Conservation (phyloP, 2,888 invertebrate genomes). For the Metalampra italica region DNA sequence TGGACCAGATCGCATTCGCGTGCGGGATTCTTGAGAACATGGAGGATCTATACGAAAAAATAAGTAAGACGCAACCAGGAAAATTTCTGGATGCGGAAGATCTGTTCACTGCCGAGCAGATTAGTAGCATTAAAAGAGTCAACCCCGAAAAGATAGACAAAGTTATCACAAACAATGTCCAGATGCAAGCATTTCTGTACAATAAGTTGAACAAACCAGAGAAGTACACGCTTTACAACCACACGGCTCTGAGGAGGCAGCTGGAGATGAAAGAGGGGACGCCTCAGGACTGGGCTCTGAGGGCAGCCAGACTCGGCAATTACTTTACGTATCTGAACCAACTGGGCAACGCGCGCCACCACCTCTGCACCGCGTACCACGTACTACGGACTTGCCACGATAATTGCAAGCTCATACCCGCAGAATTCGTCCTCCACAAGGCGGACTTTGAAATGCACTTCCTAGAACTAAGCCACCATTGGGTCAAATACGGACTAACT, state of each 20-base stretch:
- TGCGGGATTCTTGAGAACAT: conserved; percentile 70
- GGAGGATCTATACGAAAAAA: conserved; percentile 62
- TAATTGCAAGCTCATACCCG: conserved; percentile 65
- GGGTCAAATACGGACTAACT: conserved; percentile 80
- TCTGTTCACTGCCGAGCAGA: conserved; percentile 59
- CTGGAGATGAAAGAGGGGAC: conserved; percentile 78
- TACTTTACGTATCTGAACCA: conserved; percentile 68
- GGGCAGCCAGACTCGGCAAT: conserved; percentile 74
- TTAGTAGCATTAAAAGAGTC: conserved; percentile 47
- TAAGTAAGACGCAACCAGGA: conserved; percentile 44
- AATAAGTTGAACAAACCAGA: conserved; percentile 74
- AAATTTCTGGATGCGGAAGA: conserved; percentile 74
- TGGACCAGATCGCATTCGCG: conserved; percentile 65
- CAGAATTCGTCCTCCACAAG: conserved; percentile 59
- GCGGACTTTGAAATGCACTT: conserved; percentile 65
- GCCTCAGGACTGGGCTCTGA: conserved; percentile 76
- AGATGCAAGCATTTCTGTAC: conserved; percentile 80
- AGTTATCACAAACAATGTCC: conserved; percentile 79
- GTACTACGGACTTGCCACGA: conserved; percentile 77
- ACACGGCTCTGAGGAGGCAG: conserved; percentile 76
- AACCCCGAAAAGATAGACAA: conserved; percentile 75
- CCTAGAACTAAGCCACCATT: conserved; percentile 76
- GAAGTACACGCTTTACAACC: conserved; percentile 75
- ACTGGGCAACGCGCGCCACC: conserved; percentile 78
- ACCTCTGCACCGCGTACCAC: conserved; percentile 80